Evolutionary conservation across 1,140 invertebrate species (phyloP).

Genomic region (Drosophila mojavensis): DNA sequence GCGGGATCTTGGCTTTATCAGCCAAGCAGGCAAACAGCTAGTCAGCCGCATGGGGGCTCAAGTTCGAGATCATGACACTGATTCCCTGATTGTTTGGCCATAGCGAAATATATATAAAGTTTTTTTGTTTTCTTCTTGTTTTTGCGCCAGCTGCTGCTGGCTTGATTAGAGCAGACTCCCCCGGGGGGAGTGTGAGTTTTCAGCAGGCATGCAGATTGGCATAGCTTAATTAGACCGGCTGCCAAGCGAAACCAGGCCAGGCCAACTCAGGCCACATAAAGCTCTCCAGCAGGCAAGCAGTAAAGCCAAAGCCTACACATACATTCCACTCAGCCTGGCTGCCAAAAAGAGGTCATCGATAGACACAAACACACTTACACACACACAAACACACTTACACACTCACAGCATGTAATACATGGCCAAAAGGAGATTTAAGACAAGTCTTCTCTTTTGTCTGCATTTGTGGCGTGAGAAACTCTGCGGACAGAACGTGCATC

Average conservation of each 20-base stretch:
- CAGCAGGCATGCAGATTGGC: slow-evolving; percentile 62
- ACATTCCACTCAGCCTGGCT: slow-evolving; percentile 17
- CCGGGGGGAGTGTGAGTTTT: slow-evolving; percentile 41
- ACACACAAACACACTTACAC: too few species aligned
- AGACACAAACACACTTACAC: slow-evolving; percentile 41
- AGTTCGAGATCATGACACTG: slow-evolving; percentile 78
- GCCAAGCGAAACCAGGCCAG: slow-evolving; percentile 34
- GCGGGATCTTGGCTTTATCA: slow-evolving; percentile 38
- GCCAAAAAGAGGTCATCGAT: slow-evolving; percentile 71
- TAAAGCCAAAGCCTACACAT: slow-evolving; percentile 58
- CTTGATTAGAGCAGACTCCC: slow-evolving; percentile 59
- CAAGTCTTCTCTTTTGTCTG: slow-evolving; percentile 24
- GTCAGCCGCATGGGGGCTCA: slow-evolving; percentile 37
- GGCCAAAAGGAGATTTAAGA: slow-evolving; percentile 50
- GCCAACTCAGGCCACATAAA: slow-evolving; percentile 39
- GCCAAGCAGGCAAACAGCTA: slow-evolving; percentile 10
- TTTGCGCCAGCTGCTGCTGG: slow-evolving; percentile 47
- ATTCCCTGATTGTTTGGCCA: slow-evolving; percentile 59
- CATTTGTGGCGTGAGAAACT: slow-evolving; percentile 54
- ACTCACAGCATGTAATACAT: slow-evolving; percentile 32
- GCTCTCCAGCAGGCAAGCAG: slow-evolving; percentile 32
- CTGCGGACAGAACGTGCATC: slow-evolving; percentile 68
- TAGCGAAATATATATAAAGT: slow-evolving; percentile 53
- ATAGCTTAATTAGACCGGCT: slow-evolving; percentile 73
- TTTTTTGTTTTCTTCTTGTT: slow-evolving; percentile 30